These are phyloP conservation scores for Zhengitettix transpicula DNA, from an alignment of 2,888 invertebrate genomes.

Conservation along the genomic window DNA sequence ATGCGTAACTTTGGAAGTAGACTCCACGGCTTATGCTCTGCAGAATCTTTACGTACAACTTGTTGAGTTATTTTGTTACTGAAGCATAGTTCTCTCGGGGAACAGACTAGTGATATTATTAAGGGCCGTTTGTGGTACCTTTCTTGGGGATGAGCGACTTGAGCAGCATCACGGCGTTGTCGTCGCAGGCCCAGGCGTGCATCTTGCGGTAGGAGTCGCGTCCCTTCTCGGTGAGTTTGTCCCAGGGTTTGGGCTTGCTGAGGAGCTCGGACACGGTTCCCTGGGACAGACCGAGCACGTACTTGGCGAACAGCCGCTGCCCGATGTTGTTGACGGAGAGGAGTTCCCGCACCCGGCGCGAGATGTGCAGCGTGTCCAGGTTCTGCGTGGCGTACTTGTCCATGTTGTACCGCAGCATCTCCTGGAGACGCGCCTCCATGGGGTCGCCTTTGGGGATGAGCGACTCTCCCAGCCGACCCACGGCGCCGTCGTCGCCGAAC, in stretches of 20 bases:
- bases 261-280: constrained; percentile 96
- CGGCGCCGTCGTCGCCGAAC: constrained; percentile 47
- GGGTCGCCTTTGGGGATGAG: constrained; percentile 84
- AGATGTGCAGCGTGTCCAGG: constrained; percentile 87
- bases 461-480: constrained; percentile 72
- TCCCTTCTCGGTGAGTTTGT: constrained; percentile 98
- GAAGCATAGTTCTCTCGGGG: too few relatives aligned
- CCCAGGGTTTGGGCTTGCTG: constrained; percentile 99
- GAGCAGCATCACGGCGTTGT: constrained; percentile 88
- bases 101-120: too few relatives aligned
- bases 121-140: constrained; percentile 42
- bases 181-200: constrained; percentile 99
- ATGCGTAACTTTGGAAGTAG: too few relatives aligned
- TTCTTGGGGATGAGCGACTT: constrained; percentile 96
- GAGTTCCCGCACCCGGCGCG: constrained; percentile 80
- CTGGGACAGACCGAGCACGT: constrained; percentile 89
- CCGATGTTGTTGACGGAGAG: constrained; percentile 96
- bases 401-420: constrained; percentile 88
- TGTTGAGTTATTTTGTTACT: too few relatives aligned
- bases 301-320: constrained; percentile 95
- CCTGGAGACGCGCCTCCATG: constrained; percentile 83
- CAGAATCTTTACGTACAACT: too few relatives aligned
- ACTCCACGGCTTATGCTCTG: too few relatives aligned
- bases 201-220: constrained; percentile 98
- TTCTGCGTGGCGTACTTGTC: constrained; percentile 89